Evolutionary conservation across 2,888 invertebrate species (phyloP), one percentile per base, ranked within the genome.

Genomic region (Lepidochitona cinerea): DNA sequence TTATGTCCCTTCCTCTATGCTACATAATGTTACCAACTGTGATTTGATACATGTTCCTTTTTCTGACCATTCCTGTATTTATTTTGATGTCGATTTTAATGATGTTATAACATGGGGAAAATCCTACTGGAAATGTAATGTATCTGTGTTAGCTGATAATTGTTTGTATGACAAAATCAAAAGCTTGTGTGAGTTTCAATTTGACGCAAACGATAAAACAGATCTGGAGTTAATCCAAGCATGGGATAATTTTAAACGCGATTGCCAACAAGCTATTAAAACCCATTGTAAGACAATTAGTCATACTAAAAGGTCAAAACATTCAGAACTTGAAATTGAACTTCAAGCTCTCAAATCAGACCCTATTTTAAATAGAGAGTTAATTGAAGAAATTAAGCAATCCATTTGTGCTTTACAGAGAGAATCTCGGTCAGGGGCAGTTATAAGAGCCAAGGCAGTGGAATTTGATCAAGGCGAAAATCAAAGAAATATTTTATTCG

Each of bases 51-150:
- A n/a, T n/a, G n/a, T n/a, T n/a, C n/a, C n/a, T n/a, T n/a, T n/a
- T n/a, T n/a, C n/a, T n/a, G n/a, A n/a, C n/a, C n/a, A n/a, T n/a
- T n/a, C n/a, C n/a, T n/a, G n/a, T n/a, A n/a, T n/a, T n/a, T n/a
- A n/a, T n/a, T n/a, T n/a, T n/a, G n/a, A n/a, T n/a, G n/a, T n/a
- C n/a, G n/a, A n/a, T n/a, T n/a, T n/a, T n/a, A n/a, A n/a, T n/a
- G n/a, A n/a, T n/a, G n/a, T n/a, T n/a, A n/a, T n/a, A n/a, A n/a
- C n/a, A n/a, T n/a, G n/a, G n/a, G n/a, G n/a, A n/a, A n/a, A n/a
- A n/a, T n/a, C n/a, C 59, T 59, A 59, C 32, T 59, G 59, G 59
- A 59, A 59, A 9, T 59, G 59, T 59, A 26, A 59, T 59, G 26
- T 26, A 29, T 59, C 59, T 23, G 26, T 59, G 59, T 59, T 59